These are phyloP conservation scores for Resseliella maxima DNA, from an alignment of 2,888 invertebrate genomes.

Conservation along the genomic window DNA sequence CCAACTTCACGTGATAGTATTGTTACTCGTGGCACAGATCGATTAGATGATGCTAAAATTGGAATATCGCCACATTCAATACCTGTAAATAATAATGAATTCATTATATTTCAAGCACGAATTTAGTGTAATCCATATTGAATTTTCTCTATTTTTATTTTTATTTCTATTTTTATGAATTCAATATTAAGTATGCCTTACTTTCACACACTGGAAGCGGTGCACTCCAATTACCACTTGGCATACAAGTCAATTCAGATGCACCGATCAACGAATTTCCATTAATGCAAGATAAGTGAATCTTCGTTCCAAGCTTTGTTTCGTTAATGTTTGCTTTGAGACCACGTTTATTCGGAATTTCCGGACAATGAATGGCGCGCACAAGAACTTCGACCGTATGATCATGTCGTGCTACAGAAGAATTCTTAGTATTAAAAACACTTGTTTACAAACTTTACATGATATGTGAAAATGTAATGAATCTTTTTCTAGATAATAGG, in stretches of 20 bases:
- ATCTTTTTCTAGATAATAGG: no score
- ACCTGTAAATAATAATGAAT: conserved; percentile 69
- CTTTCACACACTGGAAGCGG: conserved; percentile 86
- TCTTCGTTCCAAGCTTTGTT: conserved; percentile 79
- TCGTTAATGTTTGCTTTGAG: conserved; percentile 78
- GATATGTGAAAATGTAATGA: no score
- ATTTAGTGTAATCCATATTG: background rate
- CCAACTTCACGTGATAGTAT: conserved; percentile 84
- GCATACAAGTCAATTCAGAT: conserved; percentile 78
- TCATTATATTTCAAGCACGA: background rate
- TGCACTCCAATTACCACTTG: conserved; percentile 88
- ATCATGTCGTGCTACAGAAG: conserved; percentile 73
- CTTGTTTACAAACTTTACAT: no score
- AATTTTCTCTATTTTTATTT: background rate
- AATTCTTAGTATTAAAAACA: no score
- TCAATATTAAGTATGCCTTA: conserved; percentile 63
- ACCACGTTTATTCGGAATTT: conserved; percentile 72
- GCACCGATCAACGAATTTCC: conserved; percentile 85
- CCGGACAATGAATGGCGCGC: conserved; percentile 80
- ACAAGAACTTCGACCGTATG: conserved; percentile 85
- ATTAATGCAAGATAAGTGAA: conserved; percentile 81
- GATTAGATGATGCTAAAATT: conserved; percentile 68
- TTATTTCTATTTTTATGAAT: background rate
- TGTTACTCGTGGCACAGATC: conserved; percentile 76
- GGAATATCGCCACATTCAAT: conserved; percentile 85